A percentile compares a stretch with the other conserved stretches of the same genome.
These are phyloP conservation scores for Calidris pugnax DNA, from an alignment of 2,113 vertebrate species.

Conservation along the genomic window DNA sequence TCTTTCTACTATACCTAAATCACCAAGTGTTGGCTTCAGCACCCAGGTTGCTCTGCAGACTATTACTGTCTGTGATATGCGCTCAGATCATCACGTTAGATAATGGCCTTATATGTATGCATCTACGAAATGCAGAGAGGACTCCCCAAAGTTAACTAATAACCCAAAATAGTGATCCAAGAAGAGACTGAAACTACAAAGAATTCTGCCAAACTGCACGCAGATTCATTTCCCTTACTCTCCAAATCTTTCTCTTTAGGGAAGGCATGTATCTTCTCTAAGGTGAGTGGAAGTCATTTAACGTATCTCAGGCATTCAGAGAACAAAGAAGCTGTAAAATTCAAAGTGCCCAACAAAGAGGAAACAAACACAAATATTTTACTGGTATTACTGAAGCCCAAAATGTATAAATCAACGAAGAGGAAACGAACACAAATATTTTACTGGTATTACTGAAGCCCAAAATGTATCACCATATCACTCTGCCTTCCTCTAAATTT, in stretches of 20 bases:
- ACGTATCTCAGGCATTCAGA: not conserved
- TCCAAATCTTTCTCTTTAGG: not conserved
- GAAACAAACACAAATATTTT: not conserved
- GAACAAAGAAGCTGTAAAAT: not conserved
- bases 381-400: not conserved
- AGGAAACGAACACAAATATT: not conserved
- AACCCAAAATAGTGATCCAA: not conserved
- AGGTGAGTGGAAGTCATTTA: not conserved
- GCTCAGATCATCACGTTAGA: not conserved
- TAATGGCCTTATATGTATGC: not conserved
- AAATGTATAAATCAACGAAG: not conserved
- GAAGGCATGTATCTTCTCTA: not conserved
- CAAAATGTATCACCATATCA: not conserved
- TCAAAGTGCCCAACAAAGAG: not conserved
- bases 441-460: not conserved
- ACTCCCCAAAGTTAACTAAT: not conserved
- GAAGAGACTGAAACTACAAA: not conserved
- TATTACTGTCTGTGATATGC: rapidly evolving
- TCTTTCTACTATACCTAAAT: not conserved
- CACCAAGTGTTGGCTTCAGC: not conserved
- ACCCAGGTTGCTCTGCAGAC: not conserved
- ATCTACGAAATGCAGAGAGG: not conserved
- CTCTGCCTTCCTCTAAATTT: not conserved
- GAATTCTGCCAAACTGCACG: not conserved
- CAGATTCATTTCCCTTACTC: not conserved